These are phyloP conservation scores for Phortica variegata DNA, from an alignment of 1,140 invertebrate genomes.

Conservation along the genomic window DNA sequence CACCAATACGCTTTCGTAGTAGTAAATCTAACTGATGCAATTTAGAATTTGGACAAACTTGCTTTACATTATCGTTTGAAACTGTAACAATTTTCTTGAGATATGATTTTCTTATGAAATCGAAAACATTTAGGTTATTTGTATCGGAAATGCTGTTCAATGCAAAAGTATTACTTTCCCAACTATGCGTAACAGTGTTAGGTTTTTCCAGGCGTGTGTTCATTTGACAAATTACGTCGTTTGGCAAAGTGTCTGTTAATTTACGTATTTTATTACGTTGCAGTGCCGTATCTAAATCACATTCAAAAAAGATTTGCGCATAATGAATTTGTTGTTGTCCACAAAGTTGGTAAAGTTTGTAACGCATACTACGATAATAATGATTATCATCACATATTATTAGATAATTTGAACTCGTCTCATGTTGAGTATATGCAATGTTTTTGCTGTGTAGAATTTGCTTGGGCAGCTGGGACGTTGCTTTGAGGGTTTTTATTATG, in stretches of 20 bases:
- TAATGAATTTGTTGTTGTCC: constrained; percentile 16
- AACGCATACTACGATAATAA: constrained; percentile 47
- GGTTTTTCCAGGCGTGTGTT: constrained; percentile 25
- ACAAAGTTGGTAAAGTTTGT: constrained; percentile 35
- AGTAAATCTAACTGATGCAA: constrained; percentile 23
- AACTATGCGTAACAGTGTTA: constrained; percentile 7
- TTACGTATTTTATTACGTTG: constrained; percentile 19
- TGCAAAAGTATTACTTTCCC: constrained; percentile 26
- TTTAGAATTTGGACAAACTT: constrained; percentile 13
- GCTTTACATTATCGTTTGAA: not conserved
- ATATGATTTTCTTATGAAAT: constrained; percentile 11
- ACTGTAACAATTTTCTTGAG: not conserved
- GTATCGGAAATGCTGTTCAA: not conserved
- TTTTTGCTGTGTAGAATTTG: not conserved
- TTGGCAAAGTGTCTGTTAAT: constrained; percentile 7
- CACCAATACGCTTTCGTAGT: constrained; percentile 17
- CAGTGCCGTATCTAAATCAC: constrained; percentile 11
- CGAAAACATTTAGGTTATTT: not conserved
- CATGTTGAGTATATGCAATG: not conserved
- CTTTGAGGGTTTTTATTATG: constrained; percentile 16
- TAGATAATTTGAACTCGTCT: too few relatives aligned
- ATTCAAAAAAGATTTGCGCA: constrained; percentile 29
- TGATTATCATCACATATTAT: constrained; percentile 48
- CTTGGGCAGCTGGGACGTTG: not conserved
- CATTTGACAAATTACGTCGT: constrained; percentile 28